Conservation (phyloP, 2,113 vertebrate species). For the Atrichornis clamosus region DNA sequence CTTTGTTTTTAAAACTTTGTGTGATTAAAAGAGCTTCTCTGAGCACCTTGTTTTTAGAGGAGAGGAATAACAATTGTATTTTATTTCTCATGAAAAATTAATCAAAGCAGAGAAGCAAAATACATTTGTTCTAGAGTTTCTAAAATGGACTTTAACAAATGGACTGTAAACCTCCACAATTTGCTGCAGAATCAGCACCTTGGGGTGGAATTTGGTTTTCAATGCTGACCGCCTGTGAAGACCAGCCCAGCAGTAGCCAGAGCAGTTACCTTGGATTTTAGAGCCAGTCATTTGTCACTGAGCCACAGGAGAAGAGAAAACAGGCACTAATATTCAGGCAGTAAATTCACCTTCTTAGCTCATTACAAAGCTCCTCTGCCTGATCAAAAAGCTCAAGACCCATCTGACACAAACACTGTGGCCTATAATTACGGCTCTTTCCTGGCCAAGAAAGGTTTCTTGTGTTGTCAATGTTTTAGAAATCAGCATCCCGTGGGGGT, state of each 20-base stretch:
- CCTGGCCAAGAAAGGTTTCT: background rate
- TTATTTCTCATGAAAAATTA: background rate
- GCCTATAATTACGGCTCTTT: fast-evolving
- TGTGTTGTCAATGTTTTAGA: background rate
- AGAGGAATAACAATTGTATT: background rate
- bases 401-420: fast-evolving
- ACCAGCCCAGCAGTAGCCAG: background rate
- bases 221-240: background rate
- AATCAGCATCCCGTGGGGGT: no score
- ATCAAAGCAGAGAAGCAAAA: background rate
- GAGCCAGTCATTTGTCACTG: background rate
- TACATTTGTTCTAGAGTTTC: background rate
- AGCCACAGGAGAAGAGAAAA: background rate
- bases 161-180: background rate
- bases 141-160: background rate
- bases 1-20: background rate
- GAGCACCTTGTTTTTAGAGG: background rate
- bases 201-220: background rate
- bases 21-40: background rate
- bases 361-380: background rate
- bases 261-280: background rate
- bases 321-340: background rate
- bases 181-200: background rate
- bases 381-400: background rate
- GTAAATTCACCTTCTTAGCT: background rate